phyloP scores from a whole-genome alignment of 1,140 invertebrate genomes.

The Camponotus vicinus region DNA sequence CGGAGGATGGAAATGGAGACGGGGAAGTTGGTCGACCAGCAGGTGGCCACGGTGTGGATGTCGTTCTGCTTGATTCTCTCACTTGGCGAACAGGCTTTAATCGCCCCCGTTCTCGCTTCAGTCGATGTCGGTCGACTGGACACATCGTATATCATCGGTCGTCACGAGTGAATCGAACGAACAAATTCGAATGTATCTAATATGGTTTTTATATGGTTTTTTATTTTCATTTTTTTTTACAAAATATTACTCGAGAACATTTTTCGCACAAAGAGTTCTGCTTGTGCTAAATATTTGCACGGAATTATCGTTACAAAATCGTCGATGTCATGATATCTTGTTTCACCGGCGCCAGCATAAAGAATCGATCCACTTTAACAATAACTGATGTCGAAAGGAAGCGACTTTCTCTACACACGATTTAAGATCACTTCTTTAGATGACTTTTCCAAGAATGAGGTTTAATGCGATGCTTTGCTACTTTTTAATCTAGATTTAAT shows the following conservation, averaged over 20 bases:
- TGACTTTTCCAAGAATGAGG: not conserved
- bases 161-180: not conserved
- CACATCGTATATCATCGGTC: not conserved
- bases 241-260: not conserved
- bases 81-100: slow-evolving; percentile 63
- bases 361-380: slow-evolving; percentile 22
- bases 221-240: no score
- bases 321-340: slow-evolving; percentile 7
- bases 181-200: slow-evolving; percentile 4
- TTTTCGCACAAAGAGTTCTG: not conserved
- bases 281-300: not conserved
- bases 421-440: slow-evolving; percentile 27
- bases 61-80: slow-evolving; percentile 45
- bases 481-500: no score
- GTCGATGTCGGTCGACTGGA: not conserved
- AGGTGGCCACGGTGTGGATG: slow-evolving; percentile 60
- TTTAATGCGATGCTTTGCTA: no score
- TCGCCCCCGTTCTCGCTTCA: slow-evolving; percentile 61
- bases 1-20: slow-evolving; percentile 60
- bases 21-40: slow-evolving; percentile 37
- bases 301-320: not conserved
- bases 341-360: slow-evolving; percentile 11
- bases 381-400: not conserved
- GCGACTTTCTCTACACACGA: not conserved
- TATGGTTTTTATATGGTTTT: no score